Evolutionary conservation across 2,113 vertebrate genomes (phyloP), one percentile per base, ranked within the genome.

Genomic region (Candoia aspera): DNA sequence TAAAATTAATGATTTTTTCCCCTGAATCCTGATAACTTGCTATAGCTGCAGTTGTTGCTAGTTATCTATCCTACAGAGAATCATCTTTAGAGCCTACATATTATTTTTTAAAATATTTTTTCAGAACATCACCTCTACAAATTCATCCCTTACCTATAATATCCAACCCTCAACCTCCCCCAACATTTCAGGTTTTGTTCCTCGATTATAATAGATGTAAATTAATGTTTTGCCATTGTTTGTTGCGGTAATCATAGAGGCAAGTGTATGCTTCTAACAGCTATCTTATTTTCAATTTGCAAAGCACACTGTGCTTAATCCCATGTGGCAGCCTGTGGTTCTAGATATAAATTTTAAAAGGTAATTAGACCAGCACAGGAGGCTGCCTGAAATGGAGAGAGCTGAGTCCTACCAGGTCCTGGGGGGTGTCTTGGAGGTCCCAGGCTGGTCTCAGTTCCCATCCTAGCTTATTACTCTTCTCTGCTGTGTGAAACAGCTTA

Each of bases 281-380:
- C 97, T 98, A 98, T 98, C 97, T 98, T 97, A 98, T 98, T 98
- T 98, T 98, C 98, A 98, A 98, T 98, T 98, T 98, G 97, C 98
- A 97, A 96, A 98, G 96, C 97, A 96, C 97, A 97, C 98, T 98
- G 97, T 97, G 97, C 96, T 97, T 98, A 98, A 98, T 98, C 98
- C 98, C 98, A 94, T 8, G 97, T 97, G 98, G 96, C 95, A 94
- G 96, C 95, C 97, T 95, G 83, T 96, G 95, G 97, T 96, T 97
- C 97, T 95, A 97, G 97, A 98, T 98, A 98, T 95, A 97, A 98
- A 98, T 98, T 98, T 98, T 94, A 97, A 98, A 98, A 98, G 96
- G 97, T 98, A 98, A 99, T 99, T 98, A 98, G 97, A 97, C 95
- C 90, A 79, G 94, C 53, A 86, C 88, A 84, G 95, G 96, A 97